Evolutionary conservation across 2,113 vertebrate genomes (phyloP).

Genomic region (Atrichornis clamosus): DNA sequence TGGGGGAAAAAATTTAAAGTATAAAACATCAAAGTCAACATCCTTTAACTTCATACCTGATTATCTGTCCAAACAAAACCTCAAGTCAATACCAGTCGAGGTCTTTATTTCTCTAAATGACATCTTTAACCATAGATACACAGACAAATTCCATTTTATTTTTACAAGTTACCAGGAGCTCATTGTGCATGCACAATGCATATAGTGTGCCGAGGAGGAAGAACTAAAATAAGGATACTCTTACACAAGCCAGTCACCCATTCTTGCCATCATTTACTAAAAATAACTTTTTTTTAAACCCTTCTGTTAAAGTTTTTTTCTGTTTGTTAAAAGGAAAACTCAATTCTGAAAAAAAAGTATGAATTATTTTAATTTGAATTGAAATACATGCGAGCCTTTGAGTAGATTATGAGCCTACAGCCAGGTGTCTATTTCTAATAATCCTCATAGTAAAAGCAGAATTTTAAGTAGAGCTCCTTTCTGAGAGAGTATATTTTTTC

Average conservation of each 20-base stretch:
- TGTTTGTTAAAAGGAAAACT: neutral
- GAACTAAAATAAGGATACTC: neutral
- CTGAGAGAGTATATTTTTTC: neutral
- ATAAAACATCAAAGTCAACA: neutral
- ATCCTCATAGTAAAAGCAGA: slow-evolving; percentile 42
- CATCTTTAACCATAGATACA: neutral
- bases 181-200: neutral
- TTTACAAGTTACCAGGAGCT: neutral
- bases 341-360: neutral
- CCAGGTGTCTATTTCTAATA: slow-evolving; percentile 48
- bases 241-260: neutral
- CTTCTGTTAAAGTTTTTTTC: neutral
- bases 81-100: neutral
- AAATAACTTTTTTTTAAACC: neutral
- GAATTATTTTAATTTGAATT: neutral
- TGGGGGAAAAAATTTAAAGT: neutral
- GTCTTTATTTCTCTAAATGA: neutral
- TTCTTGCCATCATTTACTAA: neutral
- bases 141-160: neutral
- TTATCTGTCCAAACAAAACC: neutral
- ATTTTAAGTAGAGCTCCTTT: slow-evolving; percentile 30
- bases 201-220: neutral
- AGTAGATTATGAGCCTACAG: slow-evolving; percentile 24
- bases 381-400: neutral
- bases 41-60: neutral